Percentiles rank a stretch among this genome's conserved stretches.
phyloP scores from a whole-genome alignment of 2,888 invertebrate genomes.

The Timandra comae region DNA sequence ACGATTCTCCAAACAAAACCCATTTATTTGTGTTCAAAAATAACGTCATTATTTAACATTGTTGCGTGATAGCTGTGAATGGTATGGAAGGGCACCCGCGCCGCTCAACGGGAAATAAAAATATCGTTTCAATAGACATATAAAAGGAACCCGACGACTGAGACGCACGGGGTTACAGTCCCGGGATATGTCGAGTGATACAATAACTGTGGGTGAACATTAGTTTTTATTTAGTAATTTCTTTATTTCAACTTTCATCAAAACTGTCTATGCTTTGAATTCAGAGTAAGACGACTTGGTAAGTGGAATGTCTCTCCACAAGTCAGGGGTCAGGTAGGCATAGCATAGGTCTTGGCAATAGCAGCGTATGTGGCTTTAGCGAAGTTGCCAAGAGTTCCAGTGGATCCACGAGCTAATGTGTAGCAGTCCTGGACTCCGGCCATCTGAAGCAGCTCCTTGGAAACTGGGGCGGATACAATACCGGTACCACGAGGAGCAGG shows the following conservation, averaged over 20 bases:
- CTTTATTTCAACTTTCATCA: constrained; percentile 28
- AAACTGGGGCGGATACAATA: constrained; percentile 99
- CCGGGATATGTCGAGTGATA: neutral
- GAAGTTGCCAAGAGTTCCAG: constrained; percentile 98
- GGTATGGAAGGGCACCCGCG: constrained; percentile 15
- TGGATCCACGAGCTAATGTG: constrained; percentile 98
- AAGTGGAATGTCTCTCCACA: constrained; percentile 98
- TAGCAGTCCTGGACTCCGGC: constrained; percentile 99
- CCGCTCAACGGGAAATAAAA: constrained; percentile 63
- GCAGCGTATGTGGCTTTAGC: constrained; percentile 99
- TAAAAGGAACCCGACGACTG: constrained; percentile 36
- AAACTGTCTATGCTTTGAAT: constrained; percentile 79
- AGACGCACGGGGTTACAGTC: constrained; percentile 6
- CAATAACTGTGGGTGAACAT: too few species aligned
- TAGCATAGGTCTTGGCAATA: constrained; percentile 99
- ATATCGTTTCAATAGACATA: constrained; percentile 66
- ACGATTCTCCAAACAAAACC: too few species aligned
- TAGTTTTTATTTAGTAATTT: too few species aligned
- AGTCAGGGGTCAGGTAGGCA: constrained; percentile 98
- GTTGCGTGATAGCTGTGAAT: too few species aligned
- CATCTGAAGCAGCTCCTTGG: constrained; percentile 99
- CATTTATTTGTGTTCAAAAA: too few species aligned
- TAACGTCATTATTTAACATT: neutral
- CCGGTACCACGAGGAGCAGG: constrained; percentile 99
- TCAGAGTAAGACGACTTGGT: constrained; percentile 97